phyloP scores from a whole-genome alignment of 2,797 vertebrate species.

The Prunella strophiata region DNA sequence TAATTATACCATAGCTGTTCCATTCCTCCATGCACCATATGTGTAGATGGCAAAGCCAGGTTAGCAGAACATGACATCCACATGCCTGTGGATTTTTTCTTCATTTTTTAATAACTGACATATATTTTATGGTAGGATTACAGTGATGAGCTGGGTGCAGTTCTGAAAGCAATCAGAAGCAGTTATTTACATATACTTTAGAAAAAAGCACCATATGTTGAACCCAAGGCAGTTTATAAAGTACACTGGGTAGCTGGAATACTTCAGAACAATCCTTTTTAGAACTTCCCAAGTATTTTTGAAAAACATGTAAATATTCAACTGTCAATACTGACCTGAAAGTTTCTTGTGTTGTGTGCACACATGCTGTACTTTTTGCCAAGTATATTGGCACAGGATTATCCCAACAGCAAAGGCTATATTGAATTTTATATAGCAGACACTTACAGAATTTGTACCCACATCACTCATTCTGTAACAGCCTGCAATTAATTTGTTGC shows the following conservation, averaged over 20 bases:
- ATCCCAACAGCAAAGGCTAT: slow-evolving; percentile 3
- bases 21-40: neutral
- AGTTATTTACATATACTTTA: slow-evolving; percentile 22
- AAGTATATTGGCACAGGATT: slow-evolving; percentile 1
- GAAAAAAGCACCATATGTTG: slow-evolving; percentile 27
- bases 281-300: neutral
- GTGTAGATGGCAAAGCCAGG: neutral
- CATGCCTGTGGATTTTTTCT: slow-evolving; percentile 36
- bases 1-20: neutral
- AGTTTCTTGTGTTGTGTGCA: neutral
- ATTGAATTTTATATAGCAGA: slow-evolving; percentile 42
- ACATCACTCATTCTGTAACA: slow-evolving; percentile 61
- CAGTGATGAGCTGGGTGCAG: slow-evolving; percentile 3
- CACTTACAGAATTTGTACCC: slow-evolving; percentile 51
- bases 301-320: neutral
- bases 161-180: slow-evolving; percentile 56
- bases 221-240: slow-evolving; percentile 5
- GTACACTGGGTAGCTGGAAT: neutral
- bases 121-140: slow-evolving; percentile 14
- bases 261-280: neutral
- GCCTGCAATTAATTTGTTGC: slow-evolving; percentile 60
- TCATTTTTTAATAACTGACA: slow-evolving; percentile 33
- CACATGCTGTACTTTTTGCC: neutral
- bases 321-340: neutral
- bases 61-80: slow-evolving; percentile 35